Evolutionary conservation across 2,797 vertebrate species (phyloP), one percentile per base, ranked within the genome.

Genomic region (Urosaurus nigricauda): DNA sequence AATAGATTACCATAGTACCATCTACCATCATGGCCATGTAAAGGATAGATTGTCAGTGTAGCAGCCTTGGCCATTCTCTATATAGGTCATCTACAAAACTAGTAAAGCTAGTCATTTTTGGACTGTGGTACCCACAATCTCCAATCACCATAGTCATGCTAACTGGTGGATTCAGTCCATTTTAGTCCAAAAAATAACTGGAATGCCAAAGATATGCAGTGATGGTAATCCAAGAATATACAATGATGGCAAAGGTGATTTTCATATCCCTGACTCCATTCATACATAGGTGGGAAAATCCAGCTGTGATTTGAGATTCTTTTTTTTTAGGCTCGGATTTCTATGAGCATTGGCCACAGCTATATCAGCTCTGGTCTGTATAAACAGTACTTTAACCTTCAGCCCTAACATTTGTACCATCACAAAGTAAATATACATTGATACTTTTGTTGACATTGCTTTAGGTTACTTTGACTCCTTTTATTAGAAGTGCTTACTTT

Each of bases 321-420:
- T 3, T 4, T 3, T 4, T 32, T 47, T 32, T 47, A 11, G 2
- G 26, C 19, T 32, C 12, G n/a, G 3, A 17, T 14, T 19, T 71
- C 73, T n/a, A 43, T 68, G 24, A 56, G 2, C 32, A 17, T 35
- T 56, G 29, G 60, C 37, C 35, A 56, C 0, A 37, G 65, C 24
- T 84, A 32, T 47, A 78, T 63, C 63, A 21, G 79, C 89, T 6
- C 73, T 84, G 87, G 83, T 73, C 84, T 93, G 84, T 88, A 87
- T 94, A 95, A 95, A 94, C 63, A 93, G 92, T 88, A 94, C 94
- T 96, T 95, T 95, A 94, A 93, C 94, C 95, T 91, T 70, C 71
- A 60, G 74, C 78, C 79, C 83, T 51, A 32, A 84, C 90, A 87
- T 91, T 86, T 88, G 87, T 88, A 80, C 90, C 84, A 29, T 51